These are phyloP conservation scores for Cephus pygmeus DNA, from an alignment of 2,888 invertebrate species.

Conservation along the genomic window DNA sequence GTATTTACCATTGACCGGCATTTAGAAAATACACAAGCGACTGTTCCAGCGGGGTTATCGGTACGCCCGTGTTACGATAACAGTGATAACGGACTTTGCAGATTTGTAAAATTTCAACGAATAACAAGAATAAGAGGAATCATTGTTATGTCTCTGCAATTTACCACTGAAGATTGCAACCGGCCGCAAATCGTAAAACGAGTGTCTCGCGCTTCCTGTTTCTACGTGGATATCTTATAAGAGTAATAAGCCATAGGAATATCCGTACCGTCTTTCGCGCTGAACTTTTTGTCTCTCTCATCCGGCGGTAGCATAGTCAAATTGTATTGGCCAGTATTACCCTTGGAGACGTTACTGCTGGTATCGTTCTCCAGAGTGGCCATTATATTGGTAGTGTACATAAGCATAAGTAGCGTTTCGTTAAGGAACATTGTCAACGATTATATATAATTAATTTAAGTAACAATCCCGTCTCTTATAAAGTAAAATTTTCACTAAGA, in stretches of 20 bases:
- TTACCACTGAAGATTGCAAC: background rate
- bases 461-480: background rate
- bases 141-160: background rate
- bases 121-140: background rate
- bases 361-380: constrained; percentile 44
- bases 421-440: constrained; percentile 49
- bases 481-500: background rate
- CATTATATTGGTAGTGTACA: constrained; percentile 56
- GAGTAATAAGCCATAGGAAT: background rate
- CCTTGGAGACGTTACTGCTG: constrained; percentile 26
- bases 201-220: background rate
- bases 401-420: constrained; percentile 51
- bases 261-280: constrained; percentile 52
- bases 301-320: constrained; percentile 52
- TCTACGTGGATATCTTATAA: background rate
- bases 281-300: constrained; percentile 53
- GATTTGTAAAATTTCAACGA: constrained; percentile 12
- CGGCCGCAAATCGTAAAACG: background rate
- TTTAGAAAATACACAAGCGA: constrained; percentile 8
- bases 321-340: constrained; percentile 24
- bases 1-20: constrained; percentile 24
- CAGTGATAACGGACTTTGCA: constrained; percentile 17
- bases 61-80: background rate
- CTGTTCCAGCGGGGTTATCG: constrained; percentile 33
- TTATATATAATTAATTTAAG: background rate